Base-by-base conservation (phyloP, 2,888 invertebrate species). In the Pachydiplax longipennis region DNA sequence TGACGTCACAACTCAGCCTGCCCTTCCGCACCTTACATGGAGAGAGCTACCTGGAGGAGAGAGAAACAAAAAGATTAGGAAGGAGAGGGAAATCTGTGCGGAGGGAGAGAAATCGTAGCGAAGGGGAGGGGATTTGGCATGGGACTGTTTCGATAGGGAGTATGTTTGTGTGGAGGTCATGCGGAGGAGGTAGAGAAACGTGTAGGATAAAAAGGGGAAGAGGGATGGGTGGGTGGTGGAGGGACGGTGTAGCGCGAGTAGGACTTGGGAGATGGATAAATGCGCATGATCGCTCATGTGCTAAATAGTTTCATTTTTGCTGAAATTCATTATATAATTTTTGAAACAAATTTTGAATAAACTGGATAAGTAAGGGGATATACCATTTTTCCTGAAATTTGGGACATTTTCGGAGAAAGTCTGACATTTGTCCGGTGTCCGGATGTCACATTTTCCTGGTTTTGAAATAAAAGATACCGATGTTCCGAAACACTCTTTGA, bases 21-120 rank as follows among this genome's bases (percentile, higher is more conserved):
- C 35, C 58, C 87, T 61, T 58, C 87, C 87, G 35, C 87, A 37
- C 87, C 87, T 87, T 87, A 87, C 87, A 87, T 87, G 87, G 87
- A 87, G 87, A 87, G 87, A 87, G 87, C 87, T 87, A 87, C 87
- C 87, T 65, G 61, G 87, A 61, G 37, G 13, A 58, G 58, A 61
- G 87, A 87, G 83, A 87, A 31, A 73, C 58, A 87, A 87, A 87
- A 87, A 87, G 87, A 87, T 87, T 87, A 65, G 87, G 87, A 61
- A 73, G 73, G 53, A 31, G 83, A 61, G 53, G 53, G 31, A 31
- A 61, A 58, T 25, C n/a, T 44, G 8, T 25, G 3, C 22, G 61
- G 87, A 87, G 87, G n/a, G 58, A 61, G 61, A n/a, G 22, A 65
- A 37, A 15, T 25, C 37, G 22, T 13, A 81, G 18, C 37, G 81